Evolutionary conservation across 2,888 invertebrate species (phyloP).

Genomic region (Heliconius ismenius): DNA sequence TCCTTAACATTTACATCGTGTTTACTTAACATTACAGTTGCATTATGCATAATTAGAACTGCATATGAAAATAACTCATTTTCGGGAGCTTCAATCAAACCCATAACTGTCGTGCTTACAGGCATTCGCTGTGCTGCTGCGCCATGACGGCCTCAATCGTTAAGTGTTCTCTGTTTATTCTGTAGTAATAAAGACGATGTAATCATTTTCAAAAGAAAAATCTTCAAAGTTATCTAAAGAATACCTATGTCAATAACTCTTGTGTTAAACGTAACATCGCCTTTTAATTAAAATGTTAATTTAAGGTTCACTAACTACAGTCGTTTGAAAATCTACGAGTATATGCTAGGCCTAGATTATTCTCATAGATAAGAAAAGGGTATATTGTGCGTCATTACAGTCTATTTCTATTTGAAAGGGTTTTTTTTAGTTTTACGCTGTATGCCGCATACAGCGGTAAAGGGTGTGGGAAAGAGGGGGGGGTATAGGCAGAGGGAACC

Average conservation of each 20-base stretch:
- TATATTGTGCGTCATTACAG: background rate
- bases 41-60: too few relatives aligned
- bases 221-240: too few relatives aligned
- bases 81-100: too few relatives aligned
- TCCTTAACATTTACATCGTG: too few relatives aligned
- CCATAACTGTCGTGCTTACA: too few relatives aligned
- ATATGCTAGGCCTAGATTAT: background rate
- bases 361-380: background rate
- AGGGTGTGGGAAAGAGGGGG: background rate
- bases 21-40: too few relatives aligned
- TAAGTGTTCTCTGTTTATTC: too few relatives aligned
- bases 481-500: background rate
- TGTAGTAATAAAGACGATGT: too few relatives aligned
- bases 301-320: background rate
- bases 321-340: background rate
- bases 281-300: constrained; percentile 4
- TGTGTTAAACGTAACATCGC: background rate
- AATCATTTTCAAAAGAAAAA: too few relatives aligned
- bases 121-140: too few relatives aligned
- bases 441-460: background rate
- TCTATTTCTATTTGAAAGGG: background rate
- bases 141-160: too few relatives aligned
- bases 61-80: too few relatives aligned
- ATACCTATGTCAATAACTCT: background rate
- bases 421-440: background rate